Evolutionary conservation across 1,140 invertebrate genomes (phyloP), one percentile per base, ranked within the genome.

Genomic region (Euglossa dilemma): DNA sequence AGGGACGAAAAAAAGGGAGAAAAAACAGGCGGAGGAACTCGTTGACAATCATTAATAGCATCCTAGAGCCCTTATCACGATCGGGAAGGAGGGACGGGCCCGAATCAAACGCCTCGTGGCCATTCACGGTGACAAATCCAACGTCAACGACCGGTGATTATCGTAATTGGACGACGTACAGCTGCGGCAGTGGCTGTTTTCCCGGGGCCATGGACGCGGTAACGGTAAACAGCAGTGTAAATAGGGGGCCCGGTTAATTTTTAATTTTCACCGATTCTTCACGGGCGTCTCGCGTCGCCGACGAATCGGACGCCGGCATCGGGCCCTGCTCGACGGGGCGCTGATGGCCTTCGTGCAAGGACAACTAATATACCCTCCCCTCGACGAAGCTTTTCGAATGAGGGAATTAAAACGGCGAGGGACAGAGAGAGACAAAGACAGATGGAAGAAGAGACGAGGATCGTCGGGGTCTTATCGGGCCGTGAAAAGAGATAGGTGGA

Each of bases 261-360:
- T 92, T 92, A 90, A 91, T 91, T 92, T 91, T 84, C 80, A 74
- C 50, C 78, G 78, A 92, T 88, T 89, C 80, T 89, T 87, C 85
- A 89, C 88, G 87, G 87, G 84, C 81, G 74, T 88, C 86, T 56
- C 57, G 85, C 72, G 57, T 72, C 36, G 79, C 47, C 66, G 72
- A 81, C 28, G 54, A 50, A 76, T 77, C 81, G 56, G 80, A 56
- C 50, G 57, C 45, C 52, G 59, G 47, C 78, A 50, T 45, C 69
- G 57, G 47, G 18, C 45, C 63, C 14, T 0, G 3, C 69, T 43
- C 79, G 47, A 28, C 70, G 80, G 76, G 70, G 50, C 47, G 63
- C 28, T 72, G 78, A 84, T 84, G 67, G 83, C 54, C 70, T 66
- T 54, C n/a, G 43, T 73, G 77, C 69, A 80, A 80, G 57, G 70